Evolutionary conservation across 2,888 invertebrate genomes (phyloP), one percentile per base, ranked within the genome.

Genomic region (Rhingia rostrata): DNA sequence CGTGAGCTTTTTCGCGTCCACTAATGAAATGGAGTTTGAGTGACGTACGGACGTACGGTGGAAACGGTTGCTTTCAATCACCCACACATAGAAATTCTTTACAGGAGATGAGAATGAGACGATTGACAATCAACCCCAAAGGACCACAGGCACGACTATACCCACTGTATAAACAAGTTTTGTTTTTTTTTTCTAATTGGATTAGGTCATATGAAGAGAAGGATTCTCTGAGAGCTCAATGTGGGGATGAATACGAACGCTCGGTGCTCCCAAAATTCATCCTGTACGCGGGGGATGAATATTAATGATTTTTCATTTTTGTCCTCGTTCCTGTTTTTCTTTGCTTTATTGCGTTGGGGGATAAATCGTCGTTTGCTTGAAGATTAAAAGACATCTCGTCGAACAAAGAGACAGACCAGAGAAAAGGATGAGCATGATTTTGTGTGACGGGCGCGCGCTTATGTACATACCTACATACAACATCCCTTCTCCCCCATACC

Each of bases 251-350:
- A 10, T 14, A 41, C 9, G 54, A 60, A 43, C 33, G 66, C 53
- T 41, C 6, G 14, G 53, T 49, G 63, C 41, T 61, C 60, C 61
- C 54, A 45, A 74, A 67, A 67, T 58, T 43, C 12, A 7, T 43
- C 43, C 41, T 49, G 30, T 37, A 14, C 22, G 51, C 61, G 83
- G 74, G 75, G 84, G 87, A 89, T 89, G 88, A 90, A 90, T 90
- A 90, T 90, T 90, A 90, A 89, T 89, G 90, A 88, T 88, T 88
- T 86, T 82, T 60, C 85, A 84, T 87, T 82, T 87, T 84, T 85
- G 72, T 54, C 49, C 74, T 75, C 80, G 66, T 22, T 63, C 30
- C 33, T 49, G 47, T 54, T 49, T 70, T 77, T 77, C 64, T 60
- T 82, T 86, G 67, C 58, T 85, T 81, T 81, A 37, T 45, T 35